Evolutionary conservation across 2,113 vertebrate species (phyloP).

Genomic region (Carettochelys insculpta): DNA sequence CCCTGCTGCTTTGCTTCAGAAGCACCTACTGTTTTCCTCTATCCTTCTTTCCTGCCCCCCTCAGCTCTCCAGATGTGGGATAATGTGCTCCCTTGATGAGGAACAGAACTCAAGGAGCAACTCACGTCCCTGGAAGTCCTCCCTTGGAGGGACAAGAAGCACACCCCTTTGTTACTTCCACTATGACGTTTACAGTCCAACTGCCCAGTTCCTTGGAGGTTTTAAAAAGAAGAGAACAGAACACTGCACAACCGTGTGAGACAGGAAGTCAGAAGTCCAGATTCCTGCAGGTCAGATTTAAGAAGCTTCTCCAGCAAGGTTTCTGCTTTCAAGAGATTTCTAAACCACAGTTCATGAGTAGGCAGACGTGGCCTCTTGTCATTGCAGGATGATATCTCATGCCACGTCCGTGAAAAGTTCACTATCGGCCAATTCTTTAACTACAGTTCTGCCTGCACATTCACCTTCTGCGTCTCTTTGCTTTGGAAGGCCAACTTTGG

Average conservation of each 20-base stretch:
- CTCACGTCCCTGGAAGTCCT: neutral
- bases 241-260: neutral
- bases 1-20: neutral
- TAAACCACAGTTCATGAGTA: neutral
- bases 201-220: neutral
- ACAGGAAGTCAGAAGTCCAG: neutral
- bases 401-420: neutral
- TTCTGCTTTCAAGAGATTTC: neutral
- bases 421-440: neutral
- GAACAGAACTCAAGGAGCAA: too few relatives aligned
- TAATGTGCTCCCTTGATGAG: neutral
- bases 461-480: neutral
- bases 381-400: neutral
- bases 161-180: too few relatives aligned
- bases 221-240: too few relatives aligned
- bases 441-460: neutral
- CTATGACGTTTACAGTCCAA: neutral
- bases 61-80: neutral
- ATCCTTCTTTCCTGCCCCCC: neutral
- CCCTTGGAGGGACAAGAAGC: neutral
- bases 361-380: neutral
- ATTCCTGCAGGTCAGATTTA: neutral
- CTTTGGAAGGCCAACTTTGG: conserved; percentile 4
- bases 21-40: neutral
- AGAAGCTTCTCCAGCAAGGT: neutral